phyloP scores from a whole-genome alignment of 2,113 vertebrate species.

The Psittacara wagleri region DNA sequence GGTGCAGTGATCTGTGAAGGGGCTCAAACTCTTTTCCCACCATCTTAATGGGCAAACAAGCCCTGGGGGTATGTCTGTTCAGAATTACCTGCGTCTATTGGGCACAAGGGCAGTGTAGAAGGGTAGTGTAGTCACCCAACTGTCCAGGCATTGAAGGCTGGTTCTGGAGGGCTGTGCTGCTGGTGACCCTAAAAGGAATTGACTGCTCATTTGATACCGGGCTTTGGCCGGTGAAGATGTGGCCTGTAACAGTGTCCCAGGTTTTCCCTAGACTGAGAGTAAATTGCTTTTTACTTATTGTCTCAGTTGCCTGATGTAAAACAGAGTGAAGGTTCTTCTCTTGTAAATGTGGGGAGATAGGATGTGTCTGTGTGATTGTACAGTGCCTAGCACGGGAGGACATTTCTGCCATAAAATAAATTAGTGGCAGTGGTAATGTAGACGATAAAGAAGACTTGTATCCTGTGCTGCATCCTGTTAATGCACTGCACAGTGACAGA shows the following conservation, averaged over 20 bases:
- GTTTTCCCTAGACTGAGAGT: neutral
- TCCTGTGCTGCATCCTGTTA: neutral
- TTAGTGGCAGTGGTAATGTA: fast-evolving
- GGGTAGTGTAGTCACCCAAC: neutral
- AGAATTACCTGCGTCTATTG: neutral
- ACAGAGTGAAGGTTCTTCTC: neutral
- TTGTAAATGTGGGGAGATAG: neutral
- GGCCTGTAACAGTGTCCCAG: neutral
- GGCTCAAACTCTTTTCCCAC: neutral
- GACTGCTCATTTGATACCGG: neutral
- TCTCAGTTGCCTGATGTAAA: neutral
- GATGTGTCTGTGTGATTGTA: neutral
- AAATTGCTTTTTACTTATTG: neutral
- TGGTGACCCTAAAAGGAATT: neutral
- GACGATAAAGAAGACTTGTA: neutral
- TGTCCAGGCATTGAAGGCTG: neutral
- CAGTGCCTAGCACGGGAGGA: neutral
- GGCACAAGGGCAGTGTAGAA: neutral
- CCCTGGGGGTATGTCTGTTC: neutral
- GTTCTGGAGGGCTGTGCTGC: neutral
- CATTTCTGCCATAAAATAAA: neutral
- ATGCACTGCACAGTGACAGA: neutral
- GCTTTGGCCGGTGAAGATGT: neutral
- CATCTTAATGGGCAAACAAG: neutral
- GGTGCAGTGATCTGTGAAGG: neutral